Base-by-base conservation (phyloP, 2,888 invertebrate species). In the Amiota mariae region DNA sequence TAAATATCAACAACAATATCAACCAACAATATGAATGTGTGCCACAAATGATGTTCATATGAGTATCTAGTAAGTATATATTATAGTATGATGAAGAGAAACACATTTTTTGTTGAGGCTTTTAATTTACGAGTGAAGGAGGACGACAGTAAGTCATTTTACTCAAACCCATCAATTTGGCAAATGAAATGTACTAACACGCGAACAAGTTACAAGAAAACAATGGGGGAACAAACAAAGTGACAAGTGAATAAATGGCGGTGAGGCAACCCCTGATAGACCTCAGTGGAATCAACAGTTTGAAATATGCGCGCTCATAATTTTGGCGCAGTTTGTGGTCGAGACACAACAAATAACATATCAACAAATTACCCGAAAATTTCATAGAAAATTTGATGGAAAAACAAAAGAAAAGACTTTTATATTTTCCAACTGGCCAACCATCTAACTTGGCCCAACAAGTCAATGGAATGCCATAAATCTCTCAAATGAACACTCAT, bases 321-420 rank as follows among this genome's bases (percentile, higher is more conserved):
- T 70, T 74, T 76, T 74, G 72, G 66, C 61, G 68, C 63, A 61
- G 72, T 67, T 72, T 68, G 72, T 54, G 56, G 76, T 75, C 77
- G 68, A 67, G 66, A 36, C 36, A 36, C 6, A 36, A 36, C 36
- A 36, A 2, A 36, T n/a, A 36, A 36, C 36, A 36, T 36, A 36
- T 59, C 81, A 85, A 81, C 82, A 84, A 85, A 85, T 83, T 84
- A 81, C 78, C 79, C 80, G 80, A 79, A 82, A 80, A 84, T 78
- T 79, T 79, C 70, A 70, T 73, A 15, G 54, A 76, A 76, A 61
- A 56, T 61, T 4, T 68, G 51, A 2, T 13, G 2, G 10, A 51
- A 46, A 66, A 48, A 71, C 9, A 56, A 46, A 46, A 59, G 24
- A 47, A 47, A 24, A 59, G 48, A 61, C 36, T 47, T 47, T n/a